These are phyloP conservation scores for Delphinapterus leucas DNA, from an alignment of 2,113 vertebrate genomes.

Conservation along the genomic window DNA sequence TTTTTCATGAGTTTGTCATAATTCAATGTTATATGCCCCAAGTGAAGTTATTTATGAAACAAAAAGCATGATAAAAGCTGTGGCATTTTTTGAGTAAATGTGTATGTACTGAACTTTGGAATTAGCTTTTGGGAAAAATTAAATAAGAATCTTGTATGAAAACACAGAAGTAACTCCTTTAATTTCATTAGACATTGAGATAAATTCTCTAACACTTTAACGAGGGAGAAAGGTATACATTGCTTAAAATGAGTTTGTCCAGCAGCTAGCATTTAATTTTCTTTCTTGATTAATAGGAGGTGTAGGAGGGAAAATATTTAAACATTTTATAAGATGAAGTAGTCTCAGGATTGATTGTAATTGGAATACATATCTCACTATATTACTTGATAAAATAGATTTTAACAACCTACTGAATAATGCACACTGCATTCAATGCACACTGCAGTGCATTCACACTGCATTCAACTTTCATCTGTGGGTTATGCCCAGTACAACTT, in stretches of 20 bases:
- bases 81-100: neutral
- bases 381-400: constrained; percentile 52
- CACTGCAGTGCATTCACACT: neutral
- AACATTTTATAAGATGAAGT: constrained; percentile 60
- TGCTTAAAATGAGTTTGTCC: neutral
- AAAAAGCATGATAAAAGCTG: neutral
- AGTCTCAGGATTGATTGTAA: constrained; percentile 1
- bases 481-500: neutral
- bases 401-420: constrained; percentile 54
- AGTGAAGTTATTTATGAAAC: neutral
- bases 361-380: constrained; percentile 8
- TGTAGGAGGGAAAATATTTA: neutral
- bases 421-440: neutral
- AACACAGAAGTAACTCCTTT: constrained; percentile 35
- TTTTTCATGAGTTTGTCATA: neutral
- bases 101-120: neutral
- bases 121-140: constrained; percentile 11
- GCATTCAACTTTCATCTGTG: constrained; percentile 36
- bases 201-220: neutral
- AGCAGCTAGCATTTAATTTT: constrained; percentile 27
- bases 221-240: neutral
- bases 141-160: neutral
- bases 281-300: constrained; percentile 47
- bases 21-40: neutral
- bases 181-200: constrained; percentile 26